These are phyloP conservation scores for Siniperca knerii DNA, from an alignment of 2,113 vertebrate species.

Conservation along the genomic window DNA sequence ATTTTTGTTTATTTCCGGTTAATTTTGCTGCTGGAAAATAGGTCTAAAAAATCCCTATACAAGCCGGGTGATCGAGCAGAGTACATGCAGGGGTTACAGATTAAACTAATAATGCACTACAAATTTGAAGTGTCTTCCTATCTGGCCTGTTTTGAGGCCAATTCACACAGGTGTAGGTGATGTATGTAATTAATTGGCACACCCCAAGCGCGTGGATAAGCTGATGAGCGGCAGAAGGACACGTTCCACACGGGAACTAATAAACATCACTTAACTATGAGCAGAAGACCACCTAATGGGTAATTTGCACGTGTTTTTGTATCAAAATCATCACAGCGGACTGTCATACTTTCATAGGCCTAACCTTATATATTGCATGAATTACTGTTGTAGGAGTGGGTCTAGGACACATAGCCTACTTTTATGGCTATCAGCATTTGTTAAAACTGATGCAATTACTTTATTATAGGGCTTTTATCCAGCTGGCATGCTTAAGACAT, in stretches of 20 bases:
- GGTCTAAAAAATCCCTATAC: not conserved
- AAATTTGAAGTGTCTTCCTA: not conserved
- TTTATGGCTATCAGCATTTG: slow-evolving; percentile 31
- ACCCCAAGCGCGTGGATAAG: not conserved
- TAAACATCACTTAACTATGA: not conserved
- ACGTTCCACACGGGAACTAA: not conserved
- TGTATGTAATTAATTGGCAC: not conserved
- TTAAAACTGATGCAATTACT: slow-evolving; percentile 29
- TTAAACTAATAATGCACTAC: not conserved
- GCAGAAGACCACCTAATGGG: slow-evolving; percentile 4
- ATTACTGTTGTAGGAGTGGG: not conserved
- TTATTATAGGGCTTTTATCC: slow-evolving; percentile 41
- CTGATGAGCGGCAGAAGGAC: not conserved
- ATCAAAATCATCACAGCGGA: not conserved
- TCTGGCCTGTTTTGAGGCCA: not conserved
- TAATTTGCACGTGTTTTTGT: slow-evolving; percentile 18
- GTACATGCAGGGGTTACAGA: not conserved
- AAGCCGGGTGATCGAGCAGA: too few species aligned
- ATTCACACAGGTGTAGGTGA: slow-evolving; percentile 18
- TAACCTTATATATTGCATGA: not conserved
- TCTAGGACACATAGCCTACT: not conserved
- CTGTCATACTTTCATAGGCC: not conserved
- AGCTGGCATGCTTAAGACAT: slow-evolving; percentile 21
- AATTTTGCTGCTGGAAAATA: not conserved
- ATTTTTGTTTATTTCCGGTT: not conserved